Percentiles rank a stretch among this genome's conserved stretches.
Conservation (phyloP, 2,797 vertebrate species). For the Vespertilio murinus region DNA sequence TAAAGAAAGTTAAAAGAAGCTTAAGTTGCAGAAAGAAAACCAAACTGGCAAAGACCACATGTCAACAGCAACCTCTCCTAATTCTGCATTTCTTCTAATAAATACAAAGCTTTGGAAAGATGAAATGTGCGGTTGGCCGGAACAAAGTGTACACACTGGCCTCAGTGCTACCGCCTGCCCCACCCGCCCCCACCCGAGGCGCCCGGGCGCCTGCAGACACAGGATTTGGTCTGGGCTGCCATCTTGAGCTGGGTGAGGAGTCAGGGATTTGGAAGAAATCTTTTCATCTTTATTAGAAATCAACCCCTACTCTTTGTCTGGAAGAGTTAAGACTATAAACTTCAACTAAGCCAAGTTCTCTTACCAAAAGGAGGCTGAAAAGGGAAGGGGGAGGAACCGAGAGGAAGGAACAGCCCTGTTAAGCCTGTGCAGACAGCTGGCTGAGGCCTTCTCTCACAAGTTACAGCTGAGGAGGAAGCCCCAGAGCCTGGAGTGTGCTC, state of each 20-base stretch:
- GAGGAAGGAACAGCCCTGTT: neutral
- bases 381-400: neutral
- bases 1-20: neutral
- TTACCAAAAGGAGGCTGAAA: neutral
- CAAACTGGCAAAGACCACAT: conserved; percentile 16
- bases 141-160: conserved; percentile 27
- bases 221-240: neutral
- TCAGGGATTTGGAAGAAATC: neutral
- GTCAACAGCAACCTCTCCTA: conserved; percentile 17
- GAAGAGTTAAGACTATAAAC: neutral
- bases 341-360: neutral
- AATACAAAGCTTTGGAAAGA: conserved; percentile 21
- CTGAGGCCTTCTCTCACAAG: neutral
- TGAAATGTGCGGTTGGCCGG: neutral
- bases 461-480: neutral
- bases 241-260: neutral
- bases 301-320: neutral
- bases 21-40: conserved; percentile 7
- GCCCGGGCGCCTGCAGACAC: neutral
- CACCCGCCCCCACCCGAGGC: neutral
- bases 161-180: neutral
- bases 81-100: conserved; percentile 38
- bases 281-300: conserved; percentile 32
- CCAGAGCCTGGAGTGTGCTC: neutral
- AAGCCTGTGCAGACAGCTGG: neutral